Base-by-base conservation (phyloP, 2,797 vertebrate genomes). In the Hypotaenidia philippensis region DNA sequence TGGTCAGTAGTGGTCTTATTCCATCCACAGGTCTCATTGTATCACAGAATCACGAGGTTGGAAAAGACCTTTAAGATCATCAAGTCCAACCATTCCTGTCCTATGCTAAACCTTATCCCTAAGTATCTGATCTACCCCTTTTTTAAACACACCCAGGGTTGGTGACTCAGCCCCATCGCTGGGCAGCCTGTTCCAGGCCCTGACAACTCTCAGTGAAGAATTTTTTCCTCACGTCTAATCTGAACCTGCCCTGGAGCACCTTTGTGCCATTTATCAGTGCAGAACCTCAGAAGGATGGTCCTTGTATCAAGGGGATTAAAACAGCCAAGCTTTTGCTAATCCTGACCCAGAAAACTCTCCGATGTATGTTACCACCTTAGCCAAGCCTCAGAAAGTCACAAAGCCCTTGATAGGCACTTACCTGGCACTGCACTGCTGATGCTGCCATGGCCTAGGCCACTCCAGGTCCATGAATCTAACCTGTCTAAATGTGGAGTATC, bases 401-500 rank as follows among this genome's bases (percentile, higher is more conserved):
- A 20, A 81, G 49, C 53, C 66, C 34, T 63, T 1, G 2, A 5
- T 0, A 0, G 23, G 17, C 36, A n/a, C 40, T 92, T 12, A 15
- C 18, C 47, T 69, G 2, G 0, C 32, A 22, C 69, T 4, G 2
- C 23, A 69, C 60, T 41, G n/a, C 36, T 32, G 69, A 38, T 38
- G 20, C 49, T 80, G 69, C 72, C 27, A 19, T 72, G 41, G 53
- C 34, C 49, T 38, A 25, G 69, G n/a, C 29, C 4, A 1, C 45
- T 52, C 60, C 49, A 44, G 38, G 9, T 72, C 61, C 63, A 13
- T 31, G 45, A 72, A 45, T 1, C 3, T 49, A 40, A 65, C 34
- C 26, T 83, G 41, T n/a, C n/a, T 27, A 83, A 80, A 83, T 8
- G 44, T 21, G 8, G 26, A 65, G 8, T 34, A 55, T 26, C 52